Percentiles rank a stretch among this genome's conserved stretches.
Conservation (phyloP, 2,888 invertebrate species). For the Strigamia crassipes region DNA sequence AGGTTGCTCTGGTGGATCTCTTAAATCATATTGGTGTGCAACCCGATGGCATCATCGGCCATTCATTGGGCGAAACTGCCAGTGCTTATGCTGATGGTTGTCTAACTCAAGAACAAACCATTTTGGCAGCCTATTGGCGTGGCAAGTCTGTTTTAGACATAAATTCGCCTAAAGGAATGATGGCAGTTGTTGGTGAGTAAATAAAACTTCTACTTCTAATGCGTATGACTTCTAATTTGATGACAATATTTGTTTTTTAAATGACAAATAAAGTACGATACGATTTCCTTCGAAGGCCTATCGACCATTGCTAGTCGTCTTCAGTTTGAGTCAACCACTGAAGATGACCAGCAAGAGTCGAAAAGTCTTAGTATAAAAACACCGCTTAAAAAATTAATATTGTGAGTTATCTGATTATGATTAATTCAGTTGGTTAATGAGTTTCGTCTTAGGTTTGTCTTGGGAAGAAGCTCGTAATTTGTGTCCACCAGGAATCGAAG, state of each 20-base stretch:
- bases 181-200: slow-evolving; percentile 58
- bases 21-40: slow-evolving; percentile 58
- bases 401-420: too few relatives aligned
- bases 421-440: slow-evolving; percentile 53
- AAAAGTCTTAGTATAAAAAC: too few relatives aligned
- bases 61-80: slow-evolving; percentile 60
- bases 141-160: slow-evolving; percentile 56
- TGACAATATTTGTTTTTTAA: too few relatives aligned
- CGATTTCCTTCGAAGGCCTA: too few relatives aligned
- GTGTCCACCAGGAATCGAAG: slow-evolving; percentile 76
- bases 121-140: slow-evolving; percentile 63
- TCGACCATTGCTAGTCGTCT: too few relatives aligned
- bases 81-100: slow-evolving; percentile 65
- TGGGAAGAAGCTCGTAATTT: slow-evolving; percentile 79
- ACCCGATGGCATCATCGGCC: slow-evolving; percentile 63
- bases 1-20: slow-evolving; percentile 62
- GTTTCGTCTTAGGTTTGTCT: slow-evolving; percentile 64
- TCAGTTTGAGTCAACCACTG: too few relatives aligned
- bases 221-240: too few relatives aligned
- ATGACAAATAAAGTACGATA: too few relatives aligned
- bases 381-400: too few relatives aligned
- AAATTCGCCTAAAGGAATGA: slow-evolving; percentile 52
- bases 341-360: too few relatives aligned
- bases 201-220: too few relatives aligned
- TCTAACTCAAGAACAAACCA: slow-evolving; percentile 62